Percentiles rank a stretch among this genome's conserved stretches.
These are phyloP conservation scores for Ciconia maguari DNA, from an alignment of 2,113 vertebrate species.

Conservation along the genomic window DNA sequence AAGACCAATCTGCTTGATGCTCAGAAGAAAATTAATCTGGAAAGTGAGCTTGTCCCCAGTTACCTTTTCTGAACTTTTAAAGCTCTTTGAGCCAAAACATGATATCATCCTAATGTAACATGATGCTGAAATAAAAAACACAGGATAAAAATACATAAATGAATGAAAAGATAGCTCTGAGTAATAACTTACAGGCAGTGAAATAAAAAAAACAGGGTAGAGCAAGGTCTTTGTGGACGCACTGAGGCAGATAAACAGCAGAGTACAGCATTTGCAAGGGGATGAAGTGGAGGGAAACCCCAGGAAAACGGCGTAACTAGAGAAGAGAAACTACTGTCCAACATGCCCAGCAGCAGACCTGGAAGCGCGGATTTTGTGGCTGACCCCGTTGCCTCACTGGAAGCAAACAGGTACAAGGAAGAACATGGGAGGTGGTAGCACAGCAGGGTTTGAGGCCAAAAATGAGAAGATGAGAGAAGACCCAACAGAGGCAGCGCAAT, in stretches of 20 bases:
- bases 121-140: neutral
- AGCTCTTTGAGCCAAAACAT: neutral
- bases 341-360: neutral
- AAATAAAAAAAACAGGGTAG: neutral
- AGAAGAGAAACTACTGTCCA: neutral
- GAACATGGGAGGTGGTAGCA: neutral
- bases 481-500: neutral
- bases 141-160: neutral
- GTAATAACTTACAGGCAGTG: neutral
- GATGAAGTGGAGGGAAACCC: rapidly evolving
- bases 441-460: neutral
- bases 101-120: neutral
- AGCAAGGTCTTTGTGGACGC: neutral
- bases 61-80: neutral
- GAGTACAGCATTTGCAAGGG: neutral
- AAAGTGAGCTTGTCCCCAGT: neutral
- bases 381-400: neutral
- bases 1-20: neutral
- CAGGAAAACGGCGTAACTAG: neutral
- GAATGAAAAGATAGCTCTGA: neutral
- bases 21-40: neutral
- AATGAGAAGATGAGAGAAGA: neutral
- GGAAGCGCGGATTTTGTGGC: neutral
- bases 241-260: neutral
- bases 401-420: neutral